Percentiles rank a stretch among this genome's conserved stretches.
phyloP scores from a whole-genome alignment of 2,797 vertebrate species.

The Carcharodon carcharias region DNA sequence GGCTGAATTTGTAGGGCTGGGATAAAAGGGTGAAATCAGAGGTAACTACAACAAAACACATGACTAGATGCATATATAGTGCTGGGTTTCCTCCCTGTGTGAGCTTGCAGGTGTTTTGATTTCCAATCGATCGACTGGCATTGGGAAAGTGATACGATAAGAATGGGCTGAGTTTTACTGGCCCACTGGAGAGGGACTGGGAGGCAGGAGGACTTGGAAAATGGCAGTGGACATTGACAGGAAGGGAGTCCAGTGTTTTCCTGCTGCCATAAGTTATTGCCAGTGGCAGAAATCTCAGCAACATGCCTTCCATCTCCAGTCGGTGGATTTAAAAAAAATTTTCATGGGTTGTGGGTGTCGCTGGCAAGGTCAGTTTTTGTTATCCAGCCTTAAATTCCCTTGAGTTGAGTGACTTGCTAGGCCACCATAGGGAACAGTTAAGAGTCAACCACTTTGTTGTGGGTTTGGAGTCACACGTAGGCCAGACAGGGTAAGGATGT shows the following conservation, averaged over 20 bases:
- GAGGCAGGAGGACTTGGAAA: background rate
- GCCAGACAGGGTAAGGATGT: too few species aligned
- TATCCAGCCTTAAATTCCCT: too few species aligned
- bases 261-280: background rate
- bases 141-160: background rate
- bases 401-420: too few species aligned
- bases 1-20: background rate
- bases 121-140: background rate
- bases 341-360: too few species aligned
- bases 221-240: background rate
- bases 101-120: background rate
- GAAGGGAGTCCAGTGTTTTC: background rate
- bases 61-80: background rate
- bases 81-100: background rate
- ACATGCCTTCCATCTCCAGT: too few species aligned
- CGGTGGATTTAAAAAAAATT: too few species aligned
- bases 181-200: background rate
- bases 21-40: background rate
- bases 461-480: too few species aligned
- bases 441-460: too few species aligned
- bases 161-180: background rate
- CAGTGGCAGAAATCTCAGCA: background rate
- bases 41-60: background rate
- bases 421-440: too few species aligned
- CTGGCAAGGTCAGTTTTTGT: too few species aligned